Base-by-base conservation (phyloP, 2,113 vertebrate species). In the Cheilinus undulatus region DNA sequence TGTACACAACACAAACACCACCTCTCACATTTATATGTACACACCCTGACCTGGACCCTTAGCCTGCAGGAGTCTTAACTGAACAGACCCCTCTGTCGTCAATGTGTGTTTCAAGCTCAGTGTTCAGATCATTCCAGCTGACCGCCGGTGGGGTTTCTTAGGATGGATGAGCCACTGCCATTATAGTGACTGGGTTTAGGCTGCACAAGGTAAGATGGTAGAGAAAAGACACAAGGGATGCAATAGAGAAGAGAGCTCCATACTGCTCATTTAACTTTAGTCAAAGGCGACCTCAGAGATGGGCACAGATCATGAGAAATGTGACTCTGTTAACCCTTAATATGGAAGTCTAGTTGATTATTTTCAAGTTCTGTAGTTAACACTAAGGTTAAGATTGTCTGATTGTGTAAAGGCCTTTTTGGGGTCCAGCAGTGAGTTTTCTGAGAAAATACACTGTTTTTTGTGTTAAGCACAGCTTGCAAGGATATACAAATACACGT, bases 1-100 rank as follows among this genome's bases (percentile, higher is more conserved):
- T 64, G 74, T 80, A 84, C 62, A 79, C 76, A 84, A 10, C 63
- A 70, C 72, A 82, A 67, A 71, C 10, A 74, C 60, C 50, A 57
- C 67, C 32, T 34, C 32, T 34, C 49, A 49, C 88, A 82, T 85
- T 20, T 78, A 61, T 75, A 67, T 62, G 43, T 74, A 28, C 60
- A 57, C n/a, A 15, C 49, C 66, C 57, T 34, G 12, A 75, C 66
- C 57, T 28, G 12, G 73, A 59, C 77, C 40, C 54, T 68, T 53
- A 76, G 73, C 78, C 78, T 70, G 82, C 67, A 76, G 60, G 60
- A 65, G 64, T 78, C 67, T 54, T 22, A 65, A 42, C 63, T 69
- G 60, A 63, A 22, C 22, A 4, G 34, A 52, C 30, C 22, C 67
- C 65, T 24, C 34, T 32, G 56, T 53, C 67, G 24, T 26, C 24